These are phyloP conservation scores for Peromyscus attwateri DNA, from an alignment of 2,797 vertebrate species.

Conservation along the genomic window DNA sequence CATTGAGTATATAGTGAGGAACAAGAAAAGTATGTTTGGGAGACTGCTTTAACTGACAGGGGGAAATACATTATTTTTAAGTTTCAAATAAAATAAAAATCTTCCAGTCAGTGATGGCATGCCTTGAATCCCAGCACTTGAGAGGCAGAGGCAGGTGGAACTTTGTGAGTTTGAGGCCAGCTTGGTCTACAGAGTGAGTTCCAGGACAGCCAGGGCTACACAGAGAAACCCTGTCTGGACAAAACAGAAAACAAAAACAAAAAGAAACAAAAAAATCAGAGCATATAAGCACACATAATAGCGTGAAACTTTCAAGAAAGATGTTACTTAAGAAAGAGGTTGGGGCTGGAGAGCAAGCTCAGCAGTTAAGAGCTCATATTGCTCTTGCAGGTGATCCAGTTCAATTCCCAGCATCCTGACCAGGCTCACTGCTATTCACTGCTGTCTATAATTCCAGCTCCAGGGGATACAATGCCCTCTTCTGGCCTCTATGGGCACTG, in stretches of 20 bases:
- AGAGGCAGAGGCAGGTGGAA: not conserved
- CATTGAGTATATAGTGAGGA: not conserved
- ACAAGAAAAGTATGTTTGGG: not conserved
- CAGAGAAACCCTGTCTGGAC: not conserved
- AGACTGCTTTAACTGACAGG: not conserved
- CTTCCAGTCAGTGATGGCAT: not conserved
- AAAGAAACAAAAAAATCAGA: not conserved
- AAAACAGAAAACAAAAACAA: not conserved
- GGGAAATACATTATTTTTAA: slow-evolving; percentile 5
- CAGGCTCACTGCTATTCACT: not conserved
- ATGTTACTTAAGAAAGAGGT: not conserved
- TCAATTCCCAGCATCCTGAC: not conserved
- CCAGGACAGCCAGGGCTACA: not conserved
- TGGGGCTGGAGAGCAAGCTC: not conserved
- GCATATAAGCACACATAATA: not conserved
- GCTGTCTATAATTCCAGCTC: not conserved
- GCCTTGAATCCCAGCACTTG: not conserved
- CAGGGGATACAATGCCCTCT: not conserved
- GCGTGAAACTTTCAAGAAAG: not conserved
- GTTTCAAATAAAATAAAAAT: slow-evolving; percentile 36
- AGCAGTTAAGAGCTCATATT: not conserved
- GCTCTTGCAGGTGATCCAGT: not conserved
- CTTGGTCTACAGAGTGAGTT: not conserved
- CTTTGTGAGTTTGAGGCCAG: not conserved
- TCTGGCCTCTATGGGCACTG: not conserved